Evolutionary conservation across 2,113 vertebrate genomes (phyloP), one percentile per base, ranked within the genome.

Genomic region (human (Homo sapiens)): DNA sequence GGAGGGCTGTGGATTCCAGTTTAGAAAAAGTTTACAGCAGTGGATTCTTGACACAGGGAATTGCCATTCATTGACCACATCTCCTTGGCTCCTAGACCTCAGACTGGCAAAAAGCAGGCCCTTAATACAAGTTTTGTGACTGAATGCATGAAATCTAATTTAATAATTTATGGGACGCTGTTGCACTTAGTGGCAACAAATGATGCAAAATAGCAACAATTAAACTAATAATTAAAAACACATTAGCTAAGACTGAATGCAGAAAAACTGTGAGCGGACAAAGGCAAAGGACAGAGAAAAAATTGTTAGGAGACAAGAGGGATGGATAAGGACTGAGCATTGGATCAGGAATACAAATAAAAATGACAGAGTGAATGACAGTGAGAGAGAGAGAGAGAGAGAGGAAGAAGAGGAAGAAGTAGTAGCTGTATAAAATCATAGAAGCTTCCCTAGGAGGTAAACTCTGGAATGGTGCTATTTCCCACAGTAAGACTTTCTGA

Each of bases 141-240:
- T 6, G 7, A 4, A 12, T 2, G 10, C 22, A 30, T 5, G 1
- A 23, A n/a, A 8, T 43, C 70, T 57, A 27, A 14, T 30, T 27
- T 83, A 13, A 25, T 64, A 9, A 35, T 13, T 13, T 20, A 27
- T 7, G 11, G 5, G 30, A 16, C 1, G 20, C 22, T 14, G 8
- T 3, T 17, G 48, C 2, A 6, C 17, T 59, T 32, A 6, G 38
- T 35, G 22, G 1, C 27, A 30, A 61, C 38, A 64, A 61, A 32
- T 9, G 40, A 78, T 40, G 11, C 35, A 78, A 55, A 38, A 59
- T 18, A 18, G 3, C 59, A 48, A 43, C 5, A 25, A 32, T 76
- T 50, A 93, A 84, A 30, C 35, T 52, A 5, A 40, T 10, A 16
- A 68, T 22, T 76, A 13, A 13, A 80, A 88, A 9, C 12, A 14